Evolutionary conservation across 1,140 invertebrate species (phyloP), one percentile per base, ranked within the genome.

Genomic region (Tachypleus tridentatus): DNA sequence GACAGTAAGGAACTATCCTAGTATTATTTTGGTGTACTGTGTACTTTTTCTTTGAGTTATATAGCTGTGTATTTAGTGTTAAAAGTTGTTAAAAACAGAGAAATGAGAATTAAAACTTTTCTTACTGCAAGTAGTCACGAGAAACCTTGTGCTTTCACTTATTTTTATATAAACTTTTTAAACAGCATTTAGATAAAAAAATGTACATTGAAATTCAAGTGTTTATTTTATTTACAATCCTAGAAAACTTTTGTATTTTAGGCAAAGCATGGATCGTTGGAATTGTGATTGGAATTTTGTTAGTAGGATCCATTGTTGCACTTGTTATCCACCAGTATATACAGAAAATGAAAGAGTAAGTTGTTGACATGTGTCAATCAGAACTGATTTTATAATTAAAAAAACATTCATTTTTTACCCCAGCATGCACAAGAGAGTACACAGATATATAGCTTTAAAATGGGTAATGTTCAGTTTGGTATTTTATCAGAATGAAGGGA

Each of bases 281-380:
- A 49, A 57, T 64, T 4, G 63, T 67, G 3, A 51, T 67, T 50
- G 66, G 66, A 62, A 11, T 67, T n/a, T n/a, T 67, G n/a, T 57
- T 67, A 4, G 60, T 64, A 1, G 47, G 60, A 4, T 64, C 64
- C 6, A 11, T 64, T 54, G 54, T 67, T 10, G 29, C 63, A 4
- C 59, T 67, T 29, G 29, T 29, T 29, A 29, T 29, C 29, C 29
- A 29, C 10, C 64, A 63, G 66, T 64, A 62, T 7, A 67, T 62
- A 29, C 62, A 58, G 49, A 64, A 67, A n/a, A 67, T 60, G 11
- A 64, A 67, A 49, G 56, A 60, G 63, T 64, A 51, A 64, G 63
- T 60, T 53, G 8, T 47, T 10, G 52, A 60, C 11, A 7, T 11
- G 8, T 49, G 47, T 2, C 49, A 29, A 62, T 47, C 9, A 47